A percentile compares a stretch with the other conserved stretches of the same genome.
Evolutionary conservation across 2,113 vertebrate genomes (phyloP).

Genomic region (Puntigrus tetrazona): DNA sequence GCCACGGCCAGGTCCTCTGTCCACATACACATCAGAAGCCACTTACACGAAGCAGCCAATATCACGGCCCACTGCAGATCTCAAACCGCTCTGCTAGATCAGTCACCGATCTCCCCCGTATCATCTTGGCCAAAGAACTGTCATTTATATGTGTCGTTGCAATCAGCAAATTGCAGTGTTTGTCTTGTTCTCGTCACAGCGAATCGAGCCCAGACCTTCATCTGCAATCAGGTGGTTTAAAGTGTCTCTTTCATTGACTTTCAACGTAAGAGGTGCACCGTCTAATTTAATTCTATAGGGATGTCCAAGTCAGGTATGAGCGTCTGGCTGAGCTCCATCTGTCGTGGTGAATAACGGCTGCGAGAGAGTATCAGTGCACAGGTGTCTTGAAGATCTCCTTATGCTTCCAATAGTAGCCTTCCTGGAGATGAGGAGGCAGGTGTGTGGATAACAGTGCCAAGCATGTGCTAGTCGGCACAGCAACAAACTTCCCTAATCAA

Average conservation of each 20-base stretch:
- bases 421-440: not conserved
- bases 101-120: not conserved
- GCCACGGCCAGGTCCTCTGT: slow-evolving; percentile 23
- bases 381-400: slow-evolving; percentile 13
- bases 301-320: not conserved
- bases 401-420: not conserved
- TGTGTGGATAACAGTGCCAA: not conserved
- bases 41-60: slow-evolving; percentile 51
- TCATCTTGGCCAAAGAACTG: slow-evolving; percentile 7
- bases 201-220: slow-evolving; percentile 3
- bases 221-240: slow-evolving; percentile 8
- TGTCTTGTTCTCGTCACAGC: not conserved
- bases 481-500: slow-evolving; percentile 9
- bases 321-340: slow-evolving; percentile 8
- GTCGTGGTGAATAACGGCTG: not conserved
- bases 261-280: not conserved
- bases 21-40: slow-evolving; percentile 29
- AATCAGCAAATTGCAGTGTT: slow-evolving; percentile 33
- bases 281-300: slow-evolving; percentile 16
- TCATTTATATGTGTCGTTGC: not conserved
- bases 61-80: slow-evolving; percentile 47
- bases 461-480: slow-evolving; percentile 4
- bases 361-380: not conserved
- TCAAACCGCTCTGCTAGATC: not conserved
- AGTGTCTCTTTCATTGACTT: slow-evolving; percentile 20